A percentile compares a stretch with the other conserved stretches of the same genome.
Conservation (phyloP, 1,140 invertebrate genomes). For the Bombyx mori region ASM3026992v2 NC_085118.1:5577501-5578000, state of each 20-base stretch:
- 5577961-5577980: conserved; percentile 45
- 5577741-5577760: conserved; percentile 64
- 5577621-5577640: conserved; percentile 68
- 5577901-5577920: conserved; percentile 35
- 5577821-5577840: conserved; percentile 67
- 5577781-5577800: conserved; percentile 60
- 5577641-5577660: conserved; percentile 67
- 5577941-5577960: conserved; percentile 60
- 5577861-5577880: conserved; percentile 43
- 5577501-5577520: conserved; percentile 68
- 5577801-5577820: conserved; percentile 69
- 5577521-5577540: conserved; percentile 68
- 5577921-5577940: conserved; percentile 43
- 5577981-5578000: conserved; percentile 56
- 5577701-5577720: conserved; percentile 66
- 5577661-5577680: conserved; percentile 69
- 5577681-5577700: conserved; percentile 65
- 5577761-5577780: conserved; percentile 66
- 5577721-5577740: conserved; percentile 66
- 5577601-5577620: conserved; percentile 68
- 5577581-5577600: conserved; percentile 62
- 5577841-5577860: conserved; percentile 58
- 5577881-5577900: conserved; percentile 44
- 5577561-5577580: conserved; percentile 66
- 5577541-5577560: conserved; percentile 69